Evolutionary conservation across 1,140 invertebrate species (phyloP), one percentile per base, ranked within the genome.

Genomic region (Neelides sp.): DNA sequence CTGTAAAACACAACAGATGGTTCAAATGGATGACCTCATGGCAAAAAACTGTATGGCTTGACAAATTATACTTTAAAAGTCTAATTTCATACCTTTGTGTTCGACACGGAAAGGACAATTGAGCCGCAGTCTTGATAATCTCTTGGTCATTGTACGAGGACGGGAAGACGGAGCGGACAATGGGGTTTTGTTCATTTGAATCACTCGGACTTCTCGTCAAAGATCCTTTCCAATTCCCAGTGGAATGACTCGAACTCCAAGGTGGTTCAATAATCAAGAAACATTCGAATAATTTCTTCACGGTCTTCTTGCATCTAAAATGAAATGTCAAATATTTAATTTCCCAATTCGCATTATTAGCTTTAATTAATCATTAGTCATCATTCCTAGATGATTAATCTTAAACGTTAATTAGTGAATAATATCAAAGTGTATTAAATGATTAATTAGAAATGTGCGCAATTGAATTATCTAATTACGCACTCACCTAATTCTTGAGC

Each of bases 21-120:
- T 49, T 44, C 12, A 20, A 39, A 27, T 20, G 46, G 4, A n/a
- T n/a, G n/a, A n/a, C n/a, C n/a, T n/a, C n/a, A n/a, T n/a, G n/a
- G n/a, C n/a, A n/a, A n/a, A n/a, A n/a, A n/a, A n/a, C n/a, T n/a
- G n/a, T n/a, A n/a, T n/a, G n/a, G n/a, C n/a, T n/a, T n/a, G n/a
- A n/a, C n/a, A n/a, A n/a, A n/a, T n/a, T n/a, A n/a, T n/a, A n/a
- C n/a, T n/a, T 26, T 47, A 36, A 36, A 46, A 35, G 4, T n/a
- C 23, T 28, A 44, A n/a, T 54, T 52, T 52, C 73, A 73, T 73
- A 85, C 83, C 80, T 82, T 67, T 80, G 77, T 64, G 84, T 74
- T 66, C 79, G 75, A 69, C 83, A 87, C 28, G 85, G 85, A 69
- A 83, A 88, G 60, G 83, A 78, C 73, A 89, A 88, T 71, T 85